Conservation (phyloP, 1,140 invertebrate species). For the Heterodera schachtii region DNA sequence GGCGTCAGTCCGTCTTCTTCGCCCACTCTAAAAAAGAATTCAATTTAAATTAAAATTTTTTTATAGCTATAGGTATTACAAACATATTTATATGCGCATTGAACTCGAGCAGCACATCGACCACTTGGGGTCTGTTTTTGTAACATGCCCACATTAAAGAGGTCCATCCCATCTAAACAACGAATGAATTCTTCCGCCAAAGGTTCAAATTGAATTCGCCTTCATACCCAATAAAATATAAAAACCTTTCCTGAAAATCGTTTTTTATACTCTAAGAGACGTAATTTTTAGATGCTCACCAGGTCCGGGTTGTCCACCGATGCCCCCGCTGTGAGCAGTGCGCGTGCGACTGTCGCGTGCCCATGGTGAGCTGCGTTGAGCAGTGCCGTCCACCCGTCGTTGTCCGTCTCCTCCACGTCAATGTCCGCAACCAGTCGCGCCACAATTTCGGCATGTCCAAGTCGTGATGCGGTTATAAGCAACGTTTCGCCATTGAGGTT, state of each 20-base stretch:
- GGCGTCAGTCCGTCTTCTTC: constrained; percentile 89
- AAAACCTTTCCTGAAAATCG: too few species aligned
- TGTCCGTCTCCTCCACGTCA: constrained; percentile 62
- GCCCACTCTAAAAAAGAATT: constrained; percentile 72
- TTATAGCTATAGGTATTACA: not conserved
- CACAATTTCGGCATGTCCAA: constrained; percentile 53
- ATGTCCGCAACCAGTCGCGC: constrained; percentile 46
- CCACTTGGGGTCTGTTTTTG: constrained; percentile 81
- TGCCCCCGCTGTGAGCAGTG: constrained; percentile 84
- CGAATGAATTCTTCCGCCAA: too few species aligned
- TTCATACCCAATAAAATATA: too few species aligned
- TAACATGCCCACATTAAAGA: constrained; percentile 96
- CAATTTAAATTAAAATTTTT: not conserved
- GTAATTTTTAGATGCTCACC: constrained; percentile 49
- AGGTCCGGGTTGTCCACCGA: constrained; percentile 87
- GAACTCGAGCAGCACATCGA: constrained; percentile 79
- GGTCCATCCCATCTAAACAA: constrained; percentile 86
- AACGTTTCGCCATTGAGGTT: constrained; percentile 60
- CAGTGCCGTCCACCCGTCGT: constrained; percentile 88
- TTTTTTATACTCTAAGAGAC: too few species aligned
- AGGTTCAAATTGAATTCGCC: too few species aligned
- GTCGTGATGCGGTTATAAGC: constrained; percentile 56
- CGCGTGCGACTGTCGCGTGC: constrained; percentile 78
- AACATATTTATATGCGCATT: constrained; percentile 86
- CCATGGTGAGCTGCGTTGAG: constrained; percentile 88